Base-by-base conservation (phyloP, 2,888 invertebrate genomes). In the Callimorpha dominula region DNA sequence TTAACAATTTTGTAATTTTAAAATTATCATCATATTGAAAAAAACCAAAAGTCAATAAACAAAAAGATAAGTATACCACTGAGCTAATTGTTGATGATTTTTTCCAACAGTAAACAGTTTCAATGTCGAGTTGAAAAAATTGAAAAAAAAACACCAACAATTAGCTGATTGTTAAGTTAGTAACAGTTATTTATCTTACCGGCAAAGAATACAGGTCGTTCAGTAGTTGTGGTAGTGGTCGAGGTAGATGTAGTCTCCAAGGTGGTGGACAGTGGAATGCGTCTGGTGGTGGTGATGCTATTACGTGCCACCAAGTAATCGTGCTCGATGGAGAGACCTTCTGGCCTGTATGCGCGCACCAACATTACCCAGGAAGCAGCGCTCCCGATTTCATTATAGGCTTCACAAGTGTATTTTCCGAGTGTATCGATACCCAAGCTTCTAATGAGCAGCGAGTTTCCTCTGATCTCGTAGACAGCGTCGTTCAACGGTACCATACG, bases 361-460 rank as follows among this genome's bases (percentile, higher is more conserved):
- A 96, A 96, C 11, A 98, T 96, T 17, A 97, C 96, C 97, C 98
- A 97, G 66, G 98, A 97, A 0, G 97, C 97, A 8, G 99, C 97
- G 81, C 97, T 97, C 15, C 97, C 97, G 12, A 96, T 89, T 4
- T 98, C 98, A 88, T 99, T 99, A 92, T 97, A 99, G 7, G 98
- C 99, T 87, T 98, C 97, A 88, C 99, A 99, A 9, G 97, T 97
- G 93, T 99, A 99, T 68, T 97, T 96, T 7, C 99, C 99, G 70
- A 98, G 96, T 86, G 97, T 97, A 9, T 97, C 96, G 40, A 97
- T 86, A 54, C 96, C 96, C 15, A 99, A 97, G 1, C 96, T 94
- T 70, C 97, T 96, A 86, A 99, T 98, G 75, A 97, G 96, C 65
- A 99, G 95, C 2, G 97, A 97, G 90, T 97, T 97, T 85, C 97